Evolutionary conservation across 1,140 invertebrate genomes (phyloP), one percentile per base, ranked within the genome.

Genomic region (Drosophila ercepeae): DNA sequence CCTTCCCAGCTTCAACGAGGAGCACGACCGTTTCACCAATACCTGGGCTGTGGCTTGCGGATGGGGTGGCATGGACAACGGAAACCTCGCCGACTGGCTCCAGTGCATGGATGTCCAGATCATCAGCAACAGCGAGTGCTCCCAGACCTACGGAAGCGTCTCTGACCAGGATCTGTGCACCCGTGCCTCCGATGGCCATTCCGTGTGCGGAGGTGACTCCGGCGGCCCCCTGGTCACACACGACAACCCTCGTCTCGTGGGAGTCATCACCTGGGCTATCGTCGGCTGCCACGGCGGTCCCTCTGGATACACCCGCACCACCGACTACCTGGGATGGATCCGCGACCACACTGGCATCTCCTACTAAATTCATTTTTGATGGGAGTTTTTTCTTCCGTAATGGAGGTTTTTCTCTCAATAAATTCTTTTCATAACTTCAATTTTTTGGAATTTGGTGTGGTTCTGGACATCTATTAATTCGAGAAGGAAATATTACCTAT

Each of bases 11-110:
- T 29, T 46, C 0, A 67, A 29, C 25, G 54, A 79, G 18, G 8
- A 45, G 1, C 25, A 18, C 0, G 45, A 63, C 19, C 53, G 25
- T 3, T 83, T 75, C 36, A 71, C 41, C 1, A 65, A 79, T 44
- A 23, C 54, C 32, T 42, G 48, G 53, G 18, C 8, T 5, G 58
- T 65, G 2, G 65, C 81, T 36, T 83, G 79, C 19, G 79, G 79
- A 39, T 83, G 81, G 81, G 81, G 81, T 6, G 45, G 42, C 27
- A 55, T 57, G n/a, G 18, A 73, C 6, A 50, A 46, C 5, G 69
- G 51, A 0, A 39, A 50, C 0, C 13, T 45, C 16, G 53, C 77
- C 14, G 13, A 52, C 1, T 70, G 41, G 44, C 54, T 71, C 13
- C 68, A 71, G 27, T 71, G 68, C 39, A 42, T 51, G n/a, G 23